phyloP scores from a whole-genome alignment of 2,113 vertebrate genomes.

The rat (Rattus norvegicus) region DNA sequence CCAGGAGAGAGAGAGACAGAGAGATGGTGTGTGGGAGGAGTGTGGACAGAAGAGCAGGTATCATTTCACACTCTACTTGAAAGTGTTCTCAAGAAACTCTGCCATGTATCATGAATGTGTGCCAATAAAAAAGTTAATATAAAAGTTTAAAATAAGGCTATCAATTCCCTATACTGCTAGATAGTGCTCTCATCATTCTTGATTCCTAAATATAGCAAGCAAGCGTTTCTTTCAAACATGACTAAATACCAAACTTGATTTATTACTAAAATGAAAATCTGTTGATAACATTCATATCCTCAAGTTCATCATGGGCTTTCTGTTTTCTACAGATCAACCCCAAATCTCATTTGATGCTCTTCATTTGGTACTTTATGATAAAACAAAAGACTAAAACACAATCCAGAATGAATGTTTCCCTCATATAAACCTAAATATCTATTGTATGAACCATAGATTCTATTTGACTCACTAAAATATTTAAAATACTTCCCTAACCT shows the following conservation, averaged over 20 bases:
- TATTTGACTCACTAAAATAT: not conserved
- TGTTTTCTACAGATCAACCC: not conserved
- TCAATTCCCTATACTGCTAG: not conserved
- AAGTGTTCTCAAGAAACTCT: not conserved
- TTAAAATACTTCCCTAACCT: not conserved
- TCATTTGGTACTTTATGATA: not conserved
- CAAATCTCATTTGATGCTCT: not conserved
- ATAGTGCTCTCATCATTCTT: not conserved
- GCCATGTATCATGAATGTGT: not conserved
- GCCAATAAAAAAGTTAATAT: not conserved
- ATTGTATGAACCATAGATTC: not conserved
- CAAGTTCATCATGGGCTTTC: not conserved
- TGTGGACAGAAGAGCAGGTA: not conserved
- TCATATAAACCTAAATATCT: too few species aligned
- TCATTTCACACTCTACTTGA: not conserved
- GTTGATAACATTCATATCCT: not conserved
- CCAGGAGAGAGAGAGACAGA: too few species aligned
- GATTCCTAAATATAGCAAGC: not conserved
- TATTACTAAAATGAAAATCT: conserved; percentile 8
- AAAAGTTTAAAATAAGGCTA: not conserved
- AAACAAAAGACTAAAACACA: not conserved
- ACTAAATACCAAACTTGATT: not conserved
- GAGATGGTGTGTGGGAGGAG: not conserved
- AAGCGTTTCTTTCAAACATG: not conserved
- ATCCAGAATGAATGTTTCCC: not conserved